A percentile compares a stretch with the other conserved stretches of the same genome.
These are phyloP conservation scores for Serilophus lunatus DNA, from an alignment of 2,113 vertebrate genomes.

Conservation along the genomic window DNA sequence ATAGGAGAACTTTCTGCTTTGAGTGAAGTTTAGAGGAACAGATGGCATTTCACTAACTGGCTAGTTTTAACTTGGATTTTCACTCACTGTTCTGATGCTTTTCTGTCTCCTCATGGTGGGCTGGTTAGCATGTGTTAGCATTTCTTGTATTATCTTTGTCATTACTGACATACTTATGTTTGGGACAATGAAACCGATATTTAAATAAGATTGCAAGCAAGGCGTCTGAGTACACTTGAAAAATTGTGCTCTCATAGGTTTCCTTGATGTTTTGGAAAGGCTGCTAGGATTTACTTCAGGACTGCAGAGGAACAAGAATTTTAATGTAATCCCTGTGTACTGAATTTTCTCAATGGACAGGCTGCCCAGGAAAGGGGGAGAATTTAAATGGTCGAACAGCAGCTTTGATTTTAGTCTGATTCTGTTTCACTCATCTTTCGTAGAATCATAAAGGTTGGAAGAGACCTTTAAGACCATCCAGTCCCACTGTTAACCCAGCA, in stretches of 20 bases:
- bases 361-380: neutral
- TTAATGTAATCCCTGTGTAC: neutral
- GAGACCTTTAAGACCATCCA: neutral
- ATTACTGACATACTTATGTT: neutral
- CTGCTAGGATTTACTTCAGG: neutral
- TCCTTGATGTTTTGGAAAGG: neutral
- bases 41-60: neutral
- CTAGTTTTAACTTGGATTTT: neutral
- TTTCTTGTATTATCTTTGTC: neutral
- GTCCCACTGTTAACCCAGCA: neutral
- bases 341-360: neutral
- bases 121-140: neutral
- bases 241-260: neutral
- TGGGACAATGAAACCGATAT: neutral
- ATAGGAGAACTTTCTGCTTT: neutral
- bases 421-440: neutral
- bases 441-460: neutral
- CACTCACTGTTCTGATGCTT: neutral
- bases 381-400: rapidly evolving
- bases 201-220: neutral
- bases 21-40: neutral
- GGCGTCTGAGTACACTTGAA: neutral
- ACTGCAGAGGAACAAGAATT: neutral
- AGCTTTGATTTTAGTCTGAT: neutral
- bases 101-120: neutral